These are phyloP conservation scores for Heliconius aoede DNA, from an alignment of 2,888 invertebrate species.

Conservation along the genomic window DNA sequence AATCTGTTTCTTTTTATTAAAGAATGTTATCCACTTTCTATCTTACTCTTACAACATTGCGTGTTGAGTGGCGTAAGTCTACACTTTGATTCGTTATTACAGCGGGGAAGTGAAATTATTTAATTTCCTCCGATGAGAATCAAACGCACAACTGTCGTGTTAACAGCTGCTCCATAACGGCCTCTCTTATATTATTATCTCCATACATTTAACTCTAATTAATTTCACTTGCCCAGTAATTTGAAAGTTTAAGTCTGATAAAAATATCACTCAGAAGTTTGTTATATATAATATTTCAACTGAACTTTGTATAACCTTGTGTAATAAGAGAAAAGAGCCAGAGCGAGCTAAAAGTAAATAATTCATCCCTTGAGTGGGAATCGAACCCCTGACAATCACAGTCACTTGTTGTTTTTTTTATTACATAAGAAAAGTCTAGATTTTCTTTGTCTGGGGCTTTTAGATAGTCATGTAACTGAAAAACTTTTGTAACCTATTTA, in stretches of 20 bases:
- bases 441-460: constrained; percentile 11
- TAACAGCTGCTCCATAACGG: background rate
- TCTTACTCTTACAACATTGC: no score
- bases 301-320: no score
- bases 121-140: background rate
- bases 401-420: background rate
- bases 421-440: constrained; percentile 1
- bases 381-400: no score
- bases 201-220: background rate
- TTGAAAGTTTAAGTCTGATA: background rate
- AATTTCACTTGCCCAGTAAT: background rate
- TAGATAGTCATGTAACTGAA: constrained; percentile 42
- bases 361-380: no score
- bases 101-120: background rate
- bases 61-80: no score
- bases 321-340: no score
- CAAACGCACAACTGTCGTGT: background rate
- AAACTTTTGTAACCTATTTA: constrained; percentile 49
- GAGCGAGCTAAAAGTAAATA: no score
- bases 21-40: background rate
- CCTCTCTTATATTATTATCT: background rate
- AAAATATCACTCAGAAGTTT: background rate
- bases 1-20: background rate
- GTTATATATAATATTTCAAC: no score
- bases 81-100: background rate